Base-by-base conservation (phyloP, 2,113 vertebrate genomes). In the Poeciliopsis retropinna region DNA sequence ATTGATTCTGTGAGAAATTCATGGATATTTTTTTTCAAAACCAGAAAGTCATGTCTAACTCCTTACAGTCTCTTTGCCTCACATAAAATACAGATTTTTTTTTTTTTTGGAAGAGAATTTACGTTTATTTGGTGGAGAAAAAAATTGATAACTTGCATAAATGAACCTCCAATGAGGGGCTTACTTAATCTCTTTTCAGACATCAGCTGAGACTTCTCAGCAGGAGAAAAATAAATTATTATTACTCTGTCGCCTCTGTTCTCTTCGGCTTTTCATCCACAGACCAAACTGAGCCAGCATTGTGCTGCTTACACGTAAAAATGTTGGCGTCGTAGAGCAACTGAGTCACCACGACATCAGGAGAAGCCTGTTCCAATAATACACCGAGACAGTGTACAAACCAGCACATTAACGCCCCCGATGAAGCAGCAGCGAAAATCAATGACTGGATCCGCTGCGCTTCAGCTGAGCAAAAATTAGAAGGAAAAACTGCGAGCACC, bases 1-100 rank as follows among this genome's bases (percentile, higher is more conserved):
- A 92, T 94, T 97, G 89, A 99, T 99, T 89, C 98, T 99, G 75
- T 78, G 37, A 83, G 60, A 22, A 74, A 67, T 81, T 60, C 41
- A 34, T 32, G 17, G 44, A 17, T 47, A 7, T 34, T 34, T 37
- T 37, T 34, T 5, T 17, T 15, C 39, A 2, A 29, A 66, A 66
- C 41, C 25, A 47, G 10, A 67, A 44, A 37, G 12, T 47, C 3
- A 12, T 17, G 41, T 2, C 19, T 8, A 60, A 29, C 27, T 62
- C 27, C 29, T 30, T 11, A 25, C 12, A 37, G n/a, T 37, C 22
- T 34, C 63, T 37, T 22, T n/a, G 3, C 14, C 63, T 37, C 28
- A 62, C 11, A 65, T 37, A n/a, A 65, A 37, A 22, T 13, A 13
- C 9, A 1, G 3, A 22, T 13, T 13, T n/a, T 65, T n/a, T 9